A percentile compares a stretch with the other conserved stretches of the same genome.
Evolutionary conservation across 1,140 invertebrate species (phyloP).

Genomic region (Notospermus geniculatus): DNA sequence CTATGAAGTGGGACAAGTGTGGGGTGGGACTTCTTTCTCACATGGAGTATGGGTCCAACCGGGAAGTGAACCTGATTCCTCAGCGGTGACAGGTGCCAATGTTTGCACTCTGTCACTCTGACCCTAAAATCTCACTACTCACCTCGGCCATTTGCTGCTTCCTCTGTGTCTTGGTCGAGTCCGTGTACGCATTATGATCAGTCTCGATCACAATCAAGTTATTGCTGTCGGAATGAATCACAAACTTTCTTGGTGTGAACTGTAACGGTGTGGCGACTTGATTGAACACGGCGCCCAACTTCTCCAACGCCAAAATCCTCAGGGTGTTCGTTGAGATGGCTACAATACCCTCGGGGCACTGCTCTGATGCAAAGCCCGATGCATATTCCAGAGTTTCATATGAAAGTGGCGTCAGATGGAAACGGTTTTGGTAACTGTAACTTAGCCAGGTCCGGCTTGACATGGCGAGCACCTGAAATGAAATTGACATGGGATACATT

Average conservation of each 20-base stretch:
- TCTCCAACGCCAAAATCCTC: conserved; percentile 94
- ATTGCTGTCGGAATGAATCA: conserved; percentile 90
- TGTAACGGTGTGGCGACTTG: conserved; percentile 80
- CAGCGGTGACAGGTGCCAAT: no score
- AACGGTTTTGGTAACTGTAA: conserved; percentile 94
- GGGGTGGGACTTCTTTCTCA: no score
- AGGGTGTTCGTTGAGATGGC: conserved; percentile 98
- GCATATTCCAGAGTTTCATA: conserved; percentile 97
- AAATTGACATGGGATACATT: conserved; percentile 13
- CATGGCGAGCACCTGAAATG: conserved; percentile 85
- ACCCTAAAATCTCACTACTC: no score
- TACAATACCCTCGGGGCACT: conserved; percentile 98
- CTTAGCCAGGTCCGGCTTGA: conserved; percentile 97
- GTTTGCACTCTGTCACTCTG: no score
- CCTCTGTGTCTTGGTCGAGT: conserved; percentile 90
- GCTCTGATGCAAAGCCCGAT: conserved; percentile 96
- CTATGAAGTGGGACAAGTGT: no score
- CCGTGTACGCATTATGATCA: conserved; percentile 98
- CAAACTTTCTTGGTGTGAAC: conserved; percentile 94
- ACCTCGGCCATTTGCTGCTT: conserved; percentile 75
- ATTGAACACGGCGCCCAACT: conserved; percentile 98
- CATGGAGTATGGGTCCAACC: no score
- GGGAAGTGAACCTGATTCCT: no score
- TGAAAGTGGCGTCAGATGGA: conserved; percentile 89
- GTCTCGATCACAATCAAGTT: conserved; percentile 88